phyloP scores from a whole-genome alignment of 1,140 invertebrate genomes.

The Venustaconcha ellipsiformis region DNA sequence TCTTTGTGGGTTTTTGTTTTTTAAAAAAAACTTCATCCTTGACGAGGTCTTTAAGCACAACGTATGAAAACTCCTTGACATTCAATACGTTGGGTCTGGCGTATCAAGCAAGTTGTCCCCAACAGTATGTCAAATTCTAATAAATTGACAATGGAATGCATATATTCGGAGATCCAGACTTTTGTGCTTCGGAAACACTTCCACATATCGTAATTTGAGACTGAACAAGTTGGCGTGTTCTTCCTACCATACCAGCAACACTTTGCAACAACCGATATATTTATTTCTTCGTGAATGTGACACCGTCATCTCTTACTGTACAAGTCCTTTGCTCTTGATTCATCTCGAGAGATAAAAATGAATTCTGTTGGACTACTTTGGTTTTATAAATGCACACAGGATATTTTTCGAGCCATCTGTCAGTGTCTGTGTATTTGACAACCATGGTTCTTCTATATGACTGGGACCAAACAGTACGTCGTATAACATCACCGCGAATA shows the following conservation, averaged over 20 bases:
- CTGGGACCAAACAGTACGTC: too few species aligned
- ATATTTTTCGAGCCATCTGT: background rate
- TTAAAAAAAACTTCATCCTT: background rate
- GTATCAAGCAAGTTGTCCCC: background rate
- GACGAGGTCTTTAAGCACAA: background rate
- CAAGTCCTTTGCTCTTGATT: background rate
- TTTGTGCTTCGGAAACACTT: slow-evolving; percentile 1
- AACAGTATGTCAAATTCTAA: background rate
- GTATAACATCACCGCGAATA: background rate
- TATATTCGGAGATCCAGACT: background rate
- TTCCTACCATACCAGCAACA: background rate
- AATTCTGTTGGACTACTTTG: background rate
- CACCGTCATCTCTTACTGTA: background rate
- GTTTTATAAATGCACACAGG: background rate
- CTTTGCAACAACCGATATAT: background rate
- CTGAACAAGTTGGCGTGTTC: background rate
- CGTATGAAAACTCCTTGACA: background rate
- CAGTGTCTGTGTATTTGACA: background rate
- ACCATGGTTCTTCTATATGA: background rate
- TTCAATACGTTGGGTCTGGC: background rate
- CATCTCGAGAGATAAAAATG: background rate
- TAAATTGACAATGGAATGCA: slow-evolving; percentile 3
- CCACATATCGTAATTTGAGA: background rate
- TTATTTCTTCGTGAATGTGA: background rate
- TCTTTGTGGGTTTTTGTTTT: background rate